These are phyloP conservation scores for Sepioteuthis lessoniana DNA, from an alignment of 2,888 invertebrate genomes.

Conservation along the genomic window DNA sequence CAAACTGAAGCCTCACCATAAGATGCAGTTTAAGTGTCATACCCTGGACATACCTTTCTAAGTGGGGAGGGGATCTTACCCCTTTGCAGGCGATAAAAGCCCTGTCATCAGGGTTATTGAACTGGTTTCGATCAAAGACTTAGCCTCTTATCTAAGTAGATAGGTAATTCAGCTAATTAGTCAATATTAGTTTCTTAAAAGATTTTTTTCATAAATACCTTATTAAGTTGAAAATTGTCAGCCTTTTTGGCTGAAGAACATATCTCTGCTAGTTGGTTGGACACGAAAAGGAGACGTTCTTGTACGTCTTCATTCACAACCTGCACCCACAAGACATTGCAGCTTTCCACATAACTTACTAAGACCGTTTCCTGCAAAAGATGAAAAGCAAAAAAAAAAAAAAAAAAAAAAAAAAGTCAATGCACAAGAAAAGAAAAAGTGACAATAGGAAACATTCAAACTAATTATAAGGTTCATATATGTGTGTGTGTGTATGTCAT, in stretches of 20 bases:
- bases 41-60: no score
- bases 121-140: no score
- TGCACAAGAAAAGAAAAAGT: background rate
- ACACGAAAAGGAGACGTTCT: conserved; percentile 58
- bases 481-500: no score
- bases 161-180: no score
- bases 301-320: conserved; percentile 60
- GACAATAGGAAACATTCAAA: background rate
- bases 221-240: conserved; percentile 52
- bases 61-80: no score
- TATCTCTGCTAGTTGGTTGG: conserved; percentile 61
- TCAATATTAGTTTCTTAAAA: no score
- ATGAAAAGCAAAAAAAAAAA: background rate
- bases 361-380: conserved; percentile 58
- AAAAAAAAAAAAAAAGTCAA: background rate
- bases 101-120: no score
- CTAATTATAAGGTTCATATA: no score
- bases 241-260: conserved; percentile 64
- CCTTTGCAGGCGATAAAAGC: no score
- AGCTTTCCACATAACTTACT: conserved; percentile 66
- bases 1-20: no score
- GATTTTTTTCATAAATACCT: conserved; percentile 55
- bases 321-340: conserved; percentile 67
- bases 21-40: no score
- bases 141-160: no score